Evolutionary conservation across 2,888 invertebrate species (phyloP).

Genomic region (Polia nebulosa): DNA sequence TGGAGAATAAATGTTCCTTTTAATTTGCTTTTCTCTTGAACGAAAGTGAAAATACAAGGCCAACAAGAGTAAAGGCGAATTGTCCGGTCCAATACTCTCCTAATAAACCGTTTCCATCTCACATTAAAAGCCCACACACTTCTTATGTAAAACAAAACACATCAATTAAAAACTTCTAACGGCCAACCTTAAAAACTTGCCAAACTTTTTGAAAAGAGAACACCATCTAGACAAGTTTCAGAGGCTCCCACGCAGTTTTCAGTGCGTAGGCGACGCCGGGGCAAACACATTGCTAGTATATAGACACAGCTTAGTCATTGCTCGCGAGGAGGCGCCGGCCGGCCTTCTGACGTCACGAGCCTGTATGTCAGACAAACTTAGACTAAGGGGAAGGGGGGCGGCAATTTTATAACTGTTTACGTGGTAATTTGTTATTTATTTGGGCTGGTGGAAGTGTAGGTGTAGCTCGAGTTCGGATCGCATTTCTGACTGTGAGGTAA

Average conservation of each 20-base stretch:
- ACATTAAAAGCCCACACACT: not conserved
- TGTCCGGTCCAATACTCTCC: not conserved
- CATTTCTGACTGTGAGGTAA: too few species aligned
- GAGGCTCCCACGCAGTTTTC: conserved; percentile 74
- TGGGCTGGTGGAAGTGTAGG: not conserved
- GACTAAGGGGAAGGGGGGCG: conserved; percentile 10
- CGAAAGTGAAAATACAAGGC: too few species aligned
- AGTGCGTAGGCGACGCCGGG: conserved; percentile 75
- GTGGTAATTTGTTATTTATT: conserved; percentile 47
- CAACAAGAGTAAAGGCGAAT: too few species aligned
- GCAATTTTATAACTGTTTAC: conserved; percentile 52
- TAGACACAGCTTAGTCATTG: conserved; percentile 76
- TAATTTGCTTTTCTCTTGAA: too few species aligned
- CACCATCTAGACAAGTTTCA: conserved; percentile 69
- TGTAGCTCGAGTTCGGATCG: not conserved
- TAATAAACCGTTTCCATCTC: not conserved
- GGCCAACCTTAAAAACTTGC: conserved; percentile 16
- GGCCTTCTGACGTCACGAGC: conserved; percentile 65
- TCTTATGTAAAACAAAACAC: conserved; percentile 31
- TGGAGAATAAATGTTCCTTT: too few species aligned
- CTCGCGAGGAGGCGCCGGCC: conserved; percentile 66
- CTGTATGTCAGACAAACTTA: conserved; percentile 53
- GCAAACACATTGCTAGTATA: conserved; percentile 74
- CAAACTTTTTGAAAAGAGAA: conserved; percentile 47
- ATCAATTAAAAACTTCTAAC: conserved; percentile 24